Conservation (phyloP, 2,888 invertebrate species). For the Agriopis leucophaearia region DNA sequence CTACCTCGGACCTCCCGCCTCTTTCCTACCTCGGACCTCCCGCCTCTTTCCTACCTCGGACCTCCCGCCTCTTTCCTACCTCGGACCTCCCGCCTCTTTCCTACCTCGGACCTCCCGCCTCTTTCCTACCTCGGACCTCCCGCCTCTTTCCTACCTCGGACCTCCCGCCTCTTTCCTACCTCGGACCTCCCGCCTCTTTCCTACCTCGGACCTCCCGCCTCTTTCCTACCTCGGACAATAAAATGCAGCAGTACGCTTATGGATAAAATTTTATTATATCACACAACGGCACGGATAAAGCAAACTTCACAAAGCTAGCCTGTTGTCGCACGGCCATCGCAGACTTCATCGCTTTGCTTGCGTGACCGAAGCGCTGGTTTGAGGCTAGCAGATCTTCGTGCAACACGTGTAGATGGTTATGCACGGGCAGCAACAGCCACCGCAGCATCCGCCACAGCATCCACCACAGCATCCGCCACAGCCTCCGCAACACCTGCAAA, state of each 20-base stretch:
- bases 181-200: not conserved
- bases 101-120: not conserved
- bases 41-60: too few species aligned
- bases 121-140: not conserved
- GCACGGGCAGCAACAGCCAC: slow-evolving; percentile 55
- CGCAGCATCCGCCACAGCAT: slow-evolving; percentile 59
- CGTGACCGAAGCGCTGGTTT: not conserved
- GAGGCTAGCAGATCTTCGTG: slow-evolving; percentile 75
- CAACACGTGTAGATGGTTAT: slow-evolving; percentile 80
- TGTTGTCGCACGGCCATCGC: slow-evolving; percentile 24
- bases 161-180: not conserved
- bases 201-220: not conserved
- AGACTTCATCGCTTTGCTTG: slow-evolving; percentile 32
- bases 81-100: not conserved
- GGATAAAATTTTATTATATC: slow-evolving; percentile 57
- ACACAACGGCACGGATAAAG: slow-evolving; percentile 50
- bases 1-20: too few species aligned
- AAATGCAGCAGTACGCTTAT: slow-evolving; percentile 46
- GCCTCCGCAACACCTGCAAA: slow-evolving; percentile 68
- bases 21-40: too few species aligned
- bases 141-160: not conserved
- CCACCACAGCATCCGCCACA: slow-evolving; percentile 56
- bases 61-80: not conserved
- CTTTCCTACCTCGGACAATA: not conserved
- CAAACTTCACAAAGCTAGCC: slow-evolving; percentile 24